A percentile compares a stretch with the other conserved stretches of the same genome.
These are phyloP conservation scores for Liodrosophila aerea DNA, from an alignment of 2,888 invertebrate species.

Conservation along the genomic window DNA sequence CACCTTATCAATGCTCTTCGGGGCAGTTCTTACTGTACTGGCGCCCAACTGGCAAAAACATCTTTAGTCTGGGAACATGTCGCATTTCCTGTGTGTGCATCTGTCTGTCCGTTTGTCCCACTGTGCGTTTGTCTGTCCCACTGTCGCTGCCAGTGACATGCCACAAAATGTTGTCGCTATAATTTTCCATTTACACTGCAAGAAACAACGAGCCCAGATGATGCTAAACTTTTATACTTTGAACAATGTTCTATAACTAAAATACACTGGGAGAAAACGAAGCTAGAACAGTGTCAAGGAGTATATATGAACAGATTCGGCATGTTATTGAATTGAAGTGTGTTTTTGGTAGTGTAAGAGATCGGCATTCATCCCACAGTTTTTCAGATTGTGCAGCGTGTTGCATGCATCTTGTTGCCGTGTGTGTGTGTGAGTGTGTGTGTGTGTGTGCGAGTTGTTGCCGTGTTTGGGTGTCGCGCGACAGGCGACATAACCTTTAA, in stretches of 20 bases:
- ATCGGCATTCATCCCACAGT: conserved; percentile 12
- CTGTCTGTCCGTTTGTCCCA: conserved; percentile 5
- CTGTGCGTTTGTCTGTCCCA: not conserved
- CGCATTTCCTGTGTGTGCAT: conserved; percentile 43
- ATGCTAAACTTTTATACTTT: no score
- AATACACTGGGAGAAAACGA: no score
- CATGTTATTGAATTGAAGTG: no score
- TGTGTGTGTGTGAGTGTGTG: conserved; percentile 5
- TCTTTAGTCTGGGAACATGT: conserved; percentile 35
- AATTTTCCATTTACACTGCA: conserved; percentile 41
- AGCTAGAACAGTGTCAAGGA: no score
- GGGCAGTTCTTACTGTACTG: conserved; percentile 11
- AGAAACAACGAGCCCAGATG: conserved; percentile 9
- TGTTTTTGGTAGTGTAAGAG: conserved; percentile 3
- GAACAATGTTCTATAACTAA: no score
- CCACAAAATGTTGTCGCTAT: conserved; percentile 60
- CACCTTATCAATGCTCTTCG: no score
- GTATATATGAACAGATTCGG: no score
- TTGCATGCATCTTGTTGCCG: conserved; percentile 37
- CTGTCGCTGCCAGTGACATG: conserved; percentile 39
- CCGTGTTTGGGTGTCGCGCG: conserved; percentile 62
- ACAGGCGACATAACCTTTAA: conserved; percentile 74
- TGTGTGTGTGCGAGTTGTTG: conserved; percentile 21
- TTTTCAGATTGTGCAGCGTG: conserved; percentile 7
- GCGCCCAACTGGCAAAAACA: conserved; percentile 38